Evolutionary conservation across 2,797 vertebrate species (phyloP), one percentile per base, ranked within the genome.

Genomic region (Cichlasoma orientale): DNA sequence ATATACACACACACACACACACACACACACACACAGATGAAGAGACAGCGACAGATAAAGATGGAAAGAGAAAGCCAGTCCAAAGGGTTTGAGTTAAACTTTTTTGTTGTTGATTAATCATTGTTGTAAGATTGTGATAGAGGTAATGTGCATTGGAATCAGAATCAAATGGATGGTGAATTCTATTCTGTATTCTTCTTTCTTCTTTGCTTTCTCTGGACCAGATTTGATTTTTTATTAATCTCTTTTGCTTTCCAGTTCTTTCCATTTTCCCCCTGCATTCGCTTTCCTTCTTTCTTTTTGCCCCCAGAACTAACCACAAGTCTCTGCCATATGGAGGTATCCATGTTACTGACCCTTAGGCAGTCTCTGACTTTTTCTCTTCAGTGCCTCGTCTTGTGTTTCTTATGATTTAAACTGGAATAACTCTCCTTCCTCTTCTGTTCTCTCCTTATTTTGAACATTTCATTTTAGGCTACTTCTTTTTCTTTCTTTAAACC

Each of bases 291-390:
- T 19, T 68, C 16, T 68, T 50, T 68, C 16, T 47, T 27, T 58
- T 56, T 31, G n/a, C 12, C 1, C 23, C 25, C 18, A 29, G 14
- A 72, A 25, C 12, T 27, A 44, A 68, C 25, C 59, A 50, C 25
- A 27, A n/a, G 18, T 27, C 6, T 3, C 13, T 16, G 29, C 16
- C 4, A 8, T 52, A 41, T 71, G 36, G 70, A 73, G 47, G 82
- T 78, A 4, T 86, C 84, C 72, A 1, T 63, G 81, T 66, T 83
- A 44, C 79, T 82, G 78, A 88, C 77, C 50, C 4, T 50, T 5
- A 27, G 16, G 4, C 16, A 10, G 12, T 21, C 27, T 55, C 56
- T 44, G 18, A 50, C 31, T 27, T 18, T 66, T 31, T 5, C 12
- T 10, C 55, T 50, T 29, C 41, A 31, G 10, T 12, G 36, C 36